Evolutionary conservation across 2,113 vertebrate species (phyloP), one percentile per base, ranked within the genome.

Genomic region (Oncorhynchus nerka): DNA sequence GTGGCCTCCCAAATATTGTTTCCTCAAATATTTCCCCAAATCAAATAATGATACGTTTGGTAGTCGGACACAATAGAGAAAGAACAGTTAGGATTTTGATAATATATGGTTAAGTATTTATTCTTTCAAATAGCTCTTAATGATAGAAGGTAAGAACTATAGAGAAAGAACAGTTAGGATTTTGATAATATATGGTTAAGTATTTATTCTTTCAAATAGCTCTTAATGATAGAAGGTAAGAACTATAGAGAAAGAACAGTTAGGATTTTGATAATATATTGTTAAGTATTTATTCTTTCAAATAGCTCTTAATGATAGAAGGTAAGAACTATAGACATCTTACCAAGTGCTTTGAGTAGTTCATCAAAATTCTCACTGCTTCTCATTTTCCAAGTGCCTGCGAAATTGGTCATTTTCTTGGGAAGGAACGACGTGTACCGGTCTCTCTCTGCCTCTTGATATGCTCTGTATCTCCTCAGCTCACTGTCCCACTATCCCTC

Each of bases 341-440:
- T 91, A 97, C 97, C 96, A 79, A 99, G 89, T 0, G 95, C 95
- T 93, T 96, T 97, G 24, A 99, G 95, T 3, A 97, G 89, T 61
- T 97, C 95, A 49, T 97, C 96, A 22, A 97, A 97, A 89, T 97
- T 95, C 90, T 96, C 95, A 76, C 96, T 97, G 94, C 92, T 95
- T 79, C 82, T 91, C 96, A 97, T 97, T 90, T 96, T 97, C 96
- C 96, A 97, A 86, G 84, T 95, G 57, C 96, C 96, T 69, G 94
- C 89, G 79, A 97, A 97, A 93, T 95, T 94, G 70, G 95, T 92
- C 97, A 98, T 98, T 85, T 84, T 81, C 73, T 81, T 3, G 75
- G 73, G 69, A 3, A 15, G 62, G 30, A 32, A 45, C 13, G 19
- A 6, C 4, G 1, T 80, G 65, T 79, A 64, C 59, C 26, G 66